phyloP scores from a whole-genome alignment of 92 coral and sea anemone genomes.

The Epizoanthus scotinus region DNA sequence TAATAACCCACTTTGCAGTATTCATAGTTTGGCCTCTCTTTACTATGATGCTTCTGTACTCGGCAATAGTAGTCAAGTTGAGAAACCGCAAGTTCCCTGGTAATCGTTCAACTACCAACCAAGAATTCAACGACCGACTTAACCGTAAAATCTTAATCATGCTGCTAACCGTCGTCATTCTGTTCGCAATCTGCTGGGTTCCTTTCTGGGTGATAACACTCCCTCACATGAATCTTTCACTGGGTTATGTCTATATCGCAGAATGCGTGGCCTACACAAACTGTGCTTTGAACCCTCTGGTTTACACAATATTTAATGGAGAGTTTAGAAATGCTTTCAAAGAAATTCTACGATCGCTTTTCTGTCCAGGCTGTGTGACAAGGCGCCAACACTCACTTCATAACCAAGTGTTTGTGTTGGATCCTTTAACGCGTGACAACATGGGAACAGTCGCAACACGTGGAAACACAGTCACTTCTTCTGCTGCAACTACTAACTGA shows the following conservation, averaged over 20 bases:
- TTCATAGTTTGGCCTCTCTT: slow-evolving; percentile 19
- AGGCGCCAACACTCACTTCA: not conserved
- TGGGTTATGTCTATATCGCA: not conserved
- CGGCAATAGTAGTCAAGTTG: slow-evolving; percentile 21
- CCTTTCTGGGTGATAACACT: slow-evolving; percentile 32
- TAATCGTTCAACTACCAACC: slow-evolving; percentile 1
- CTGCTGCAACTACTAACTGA: not conserved
- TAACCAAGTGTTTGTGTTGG: slow-evolving; percentile 22
- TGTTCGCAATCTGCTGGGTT: slow-evolving; percentile 24
- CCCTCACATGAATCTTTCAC: not conserved
- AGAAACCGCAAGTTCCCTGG: slow-evolving; percentile 22
- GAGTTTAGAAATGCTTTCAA: slow-evolving; percentile 33
- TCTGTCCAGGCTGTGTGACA: not conserved
- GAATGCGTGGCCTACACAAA: slow-evolving; percentile 26
- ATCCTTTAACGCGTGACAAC: not conserved
- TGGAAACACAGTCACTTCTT: not conserved
- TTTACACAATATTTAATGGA: slow-evolving; percentile 18
- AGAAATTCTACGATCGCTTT: slow-evolving; percentile 11
- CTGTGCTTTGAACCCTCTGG: slow-evolving; percentile 20
- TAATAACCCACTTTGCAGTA: slow-evolving; percentile 16
- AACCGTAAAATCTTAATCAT: slow-evolving; percentile 7
- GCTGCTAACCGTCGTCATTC: slow-evolving; percentile 22
- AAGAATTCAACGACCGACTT: slow-evolving; percentile 29
- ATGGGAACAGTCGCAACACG: not conserved
- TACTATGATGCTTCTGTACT: slow-evolving; percentile 15